A percentile compares a stretch with the other conserved stretches of the same genome.
Conservation (phyloP, 2,113 vertebrate genomes). For the Circaetus gallicus region DNA sequence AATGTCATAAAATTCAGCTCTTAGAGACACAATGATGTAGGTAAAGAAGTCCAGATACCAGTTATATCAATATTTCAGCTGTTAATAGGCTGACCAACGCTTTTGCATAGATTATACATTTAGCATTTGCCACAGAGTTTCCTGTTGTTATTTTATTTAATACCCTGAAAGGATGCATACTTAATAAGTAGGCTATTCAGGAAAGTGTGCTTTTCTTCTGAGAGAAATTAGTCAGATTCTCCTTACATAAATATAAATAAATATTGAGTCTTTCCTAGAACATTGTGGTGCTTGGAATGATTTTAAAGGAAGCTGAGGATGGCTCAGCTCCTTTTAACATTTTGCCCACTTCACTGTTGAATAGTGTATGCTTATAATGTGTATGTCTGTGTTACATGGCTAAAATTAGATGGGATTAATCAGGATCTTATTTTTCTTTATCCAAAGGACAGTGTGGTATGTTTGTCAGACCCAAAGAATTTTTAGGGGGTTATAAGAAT, state of each 20-base stretch:
- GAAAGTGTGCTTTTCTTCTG: neutral
- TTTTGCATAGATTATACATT: neutral
- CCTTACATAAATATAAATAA: neutral
- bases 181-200: neutral
- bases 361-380: neutral
- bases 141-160: neutral
- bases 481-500: neutral
- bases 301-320: neutral
- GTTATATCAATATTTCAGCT: neutral
- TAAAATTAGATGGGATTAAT: neutral
- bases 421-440: neutral
- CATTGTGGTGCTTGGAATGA: neutral
- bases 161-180: neutral
- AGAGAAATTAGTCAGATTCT: neutral
- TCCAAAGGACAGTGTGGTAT: neutral
- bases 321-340: neutral
- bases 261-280: neutral
- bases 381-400: neutral
- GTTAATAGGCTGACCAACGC: neutral
- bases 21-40: neutral
- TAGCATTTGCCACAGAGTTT: neutral
- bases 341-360: neutral
- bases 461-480: neutral
- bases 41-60: neutral
- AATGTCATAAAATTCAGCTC: neutral